Evolutionary conservation across 2,888 invertebrate genomes (phyloP).

Genomic region (Sinodicranocentrus sp.): DNA sequence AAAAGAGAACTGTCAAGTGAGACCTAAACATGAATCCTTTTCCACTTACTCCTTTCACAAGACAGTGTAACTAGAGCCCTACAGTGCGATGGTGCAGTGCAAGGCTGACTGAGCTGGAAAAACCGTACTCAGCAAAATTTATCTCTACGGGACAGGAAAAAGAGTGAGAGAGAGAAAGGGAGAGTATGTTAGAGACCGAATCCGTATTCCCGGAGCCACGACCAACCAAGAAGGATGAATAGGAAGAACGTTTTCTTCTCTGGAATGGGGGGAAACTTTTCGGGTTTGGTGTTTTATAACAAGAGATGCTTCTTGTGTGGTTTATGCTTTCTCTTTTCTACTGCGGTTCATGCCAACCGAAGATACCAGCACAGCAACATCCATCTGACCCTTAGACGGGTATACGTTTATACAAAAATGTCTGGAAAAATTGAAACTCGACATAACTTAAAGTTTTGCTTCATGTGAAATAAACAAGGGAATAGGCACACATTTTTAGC

Average conservation of each 20-base stretch:
- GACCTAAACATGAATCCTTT: not conserved
- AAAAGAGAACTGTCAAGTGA: conserved; percentile 29
- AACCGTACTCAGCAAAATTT: conserved; percentile 48
- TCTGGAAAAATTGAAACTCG: too few relatives aligned
- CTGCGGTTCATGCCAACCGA: not conserved
- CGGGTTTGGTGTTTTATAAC: not conserved
- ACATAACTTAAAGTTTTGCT: too few relatives aligned
- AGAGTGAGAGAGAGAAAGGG: conserved; percentile 5
- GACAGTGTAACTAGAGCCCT: too few relatives aligned
- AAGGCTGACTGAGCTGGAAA: conserved; percentile 34
- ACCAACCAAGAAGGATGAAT: not conserved
- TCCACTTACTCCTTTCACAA: too few relatives aligned
- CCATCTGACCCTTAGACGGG: not conserved
- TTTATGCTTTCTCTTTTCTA: not conserved
- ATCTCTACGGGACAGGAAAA: conserved; percentile 37
- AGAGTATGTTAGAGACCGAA: not conserved
- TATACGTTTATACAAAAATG: too few relatives aligned
- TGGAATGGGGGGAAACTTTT: not conserved
- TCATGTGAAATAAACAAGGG: too few relatives aligned
- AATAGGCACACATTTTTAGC: too few relatives aligned
- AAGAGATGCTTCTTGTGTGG: not conserved
- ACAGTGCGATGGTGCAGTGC: conserved; percentile 36
- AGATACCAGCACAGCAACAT: conserved; percentile 7
- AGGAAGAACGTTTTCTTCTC: conserved; percentile 1
- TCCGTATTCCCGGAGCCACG: not conserved